Base-by-base conservation (phyloP, 2,113 vertebrate species). In the Stigmatopora argus region DNA sequence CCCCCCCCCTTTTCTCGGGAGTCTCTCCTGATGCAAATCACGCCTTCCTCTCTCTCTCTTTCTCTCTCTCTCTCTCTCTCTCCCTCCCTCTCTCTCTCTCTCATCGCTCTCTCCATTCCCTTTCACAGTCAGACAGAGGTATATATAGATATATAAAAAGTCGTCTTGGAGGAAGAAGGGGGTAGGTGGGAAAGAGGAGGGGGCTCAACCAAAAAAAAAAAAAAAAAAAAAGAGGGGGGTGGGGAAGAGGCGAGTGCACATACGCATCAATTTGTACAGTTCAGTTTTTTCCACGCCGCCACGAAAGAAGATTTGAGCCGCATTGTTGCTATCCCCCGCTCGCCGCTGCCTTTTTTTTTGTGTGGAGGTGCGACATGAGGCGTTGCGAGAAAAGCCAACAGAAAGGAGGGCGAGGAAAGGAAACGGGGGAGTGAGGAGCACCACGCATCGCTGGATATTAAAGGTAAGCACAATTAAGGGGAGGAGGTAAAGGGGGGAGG, bases 231-330 rank as follows among this genome's bases (percentile, higher is more conserved):
- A 31, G 3, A 31, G 72, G 79, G 85, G 84, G 87, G 83, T 80
- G 84, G 84, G 86, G 84, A 86, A 86, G 83, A 86, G 81, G 72
- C 79, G 81, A 85, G 85, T 86, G 90, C 59, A 61, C 59, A 61
- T 86, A 90, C 87, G 89, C 88, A 90, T 91, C 90, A 90, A 90
- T 91, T 89, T 90, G 88, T 90, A 87, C 87, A 90, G 90, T 89
- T 87, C 88, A 85, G 76, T 83, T 85, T 72, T 68, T 61, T 64
- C 59, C 81, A 64, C 59, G 80, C 84, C 76, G 85, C 87, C 81
- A 80, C 82, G 84, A 41, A 74, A 83, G 80, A 77, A 78, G 65
- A 76, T 85, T 79, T 79, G 80, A 83, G 76, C 78, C 84, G 85
- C 88, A 79, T 86, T 89, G 82, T 88, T 85, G 80, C 83, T 85